Percentiles rank a stretch among this genome's conserved stretches.
These are phyloP conservation scores for Ceratotherium simum DNA, from an alignment of 2,113 vertebrate species.

Conservation along the genomic window DNA sequence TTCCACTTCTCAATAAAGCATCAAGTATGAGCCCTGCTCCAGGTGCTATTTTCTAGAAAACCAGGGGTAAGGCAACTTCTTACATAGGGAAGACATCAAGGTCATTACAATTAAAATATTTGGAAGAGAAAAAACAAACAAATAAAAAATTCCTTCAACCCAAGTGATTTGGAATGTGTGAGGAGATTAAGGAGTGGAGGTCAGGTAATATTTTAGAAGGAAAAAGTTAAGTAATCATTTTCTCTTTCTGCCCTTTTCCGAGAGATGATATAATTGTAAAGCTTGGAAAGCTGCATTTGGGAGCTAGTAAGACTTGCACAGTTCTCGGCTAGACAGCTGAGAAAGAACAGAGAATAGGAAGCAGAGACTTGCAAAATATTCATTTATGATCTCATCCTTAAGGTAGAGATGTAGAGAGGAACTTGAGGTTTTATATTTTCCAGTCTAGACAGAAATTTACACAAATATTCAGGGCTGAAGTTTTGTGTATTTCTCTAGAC, in stretches of 20 bases:
- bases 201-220: background rate
- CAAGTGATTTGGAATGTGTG: background rate
- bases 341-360: background rate
- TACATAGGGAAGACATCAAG: background rate
- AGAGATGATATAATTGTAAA: background rate
- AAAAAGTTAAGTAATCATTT: background rate
- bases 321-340: background rate
- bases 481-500: background rate
- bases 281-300: background rate
- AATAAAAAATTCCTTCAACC: background rate
- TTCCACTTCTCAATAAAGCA: background rate
- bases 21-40: background rate
- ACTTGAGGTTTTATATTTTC: background rate
- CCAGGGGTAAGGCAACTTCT: background rate
- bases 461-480: background rate
- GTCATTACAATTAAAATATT: background rate
- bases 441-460: background rate
- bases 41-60: background rate
- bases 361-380: background rate
- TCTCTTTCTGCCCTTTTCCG: background rate
- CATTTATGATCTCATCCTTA: background rate
- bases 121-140: background rate
- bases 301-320: background rate
- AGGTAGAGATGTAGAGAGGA: background rate
- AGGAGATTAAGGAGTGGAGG: background rate